Conservation (phyloP, 2,113 vertebrate species). For the Aspidoscelis tigris region DNA sequence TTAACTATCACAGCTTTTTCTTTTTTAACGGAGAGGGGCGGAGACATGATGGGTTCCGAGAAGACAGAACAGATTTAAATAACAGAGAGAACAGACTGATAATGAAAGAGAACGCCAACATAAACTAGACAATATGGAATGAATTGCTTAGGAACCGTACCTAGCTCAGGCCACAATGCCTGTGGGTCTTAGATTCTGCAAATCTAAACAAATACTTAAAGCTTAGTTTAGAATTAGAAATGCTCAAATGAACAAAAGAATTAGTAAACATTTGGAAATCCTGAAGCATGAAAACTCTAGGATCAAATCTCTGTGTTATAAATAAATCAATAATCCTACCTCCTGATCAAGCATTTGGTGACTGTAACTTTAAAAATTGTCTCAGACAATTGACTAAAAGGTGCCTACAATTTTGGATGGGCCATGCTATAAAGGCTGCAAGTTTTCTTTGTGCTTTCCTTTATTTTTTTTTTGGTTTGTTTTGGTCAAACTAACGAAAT, state of each 20-base stretch:
- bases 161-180: constrained; percentile 50
- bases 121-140: constrained; percentile 59
- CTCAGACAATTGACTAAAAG: constrained; percentile 59
- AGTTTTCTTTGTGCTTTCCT: constrained; percentile 72
- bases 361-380: constrained; percentile 59
- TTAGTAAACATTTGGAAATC: constrained; percentile 59
- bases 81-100: constrained; percentile 58
- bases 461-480: constrained; percentile 65
- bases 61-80: constrained; percentile 57
- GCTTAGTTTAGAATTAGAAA: constrained; percentile 62
- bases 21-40: constrained; percentile 65
- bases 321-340: constrained; percentile 49
- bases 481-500: constrained; percentile 67
- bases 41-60: constrained; percentile 67
- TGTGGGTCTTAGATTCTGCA: constrained; percentile 42
- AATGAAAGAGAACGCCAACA: constrained; percentile 58
- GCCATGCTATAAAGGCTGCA: constrained; percentile 61
- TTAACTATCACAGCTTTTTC: constrained; percentile 71
- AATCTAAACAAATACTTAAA: constrained; percentile 56
- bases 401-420: constrained; percentile 50
- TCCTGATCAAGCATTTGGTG: constrained; percentile 72
- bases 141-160: constrained; percentile 55
- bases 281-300: constrained; percentile 64
- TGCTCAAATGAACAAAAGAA: constrained; percentile 50
- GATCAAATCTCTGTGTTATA: constrained; percentile 52